Percentiles rank a stretch among this genome's conserved stretches.
phyloP scores from a whole-genome alignment of 2,113 vertebrate species.

The Megaptera novaeangliae region DNA sequence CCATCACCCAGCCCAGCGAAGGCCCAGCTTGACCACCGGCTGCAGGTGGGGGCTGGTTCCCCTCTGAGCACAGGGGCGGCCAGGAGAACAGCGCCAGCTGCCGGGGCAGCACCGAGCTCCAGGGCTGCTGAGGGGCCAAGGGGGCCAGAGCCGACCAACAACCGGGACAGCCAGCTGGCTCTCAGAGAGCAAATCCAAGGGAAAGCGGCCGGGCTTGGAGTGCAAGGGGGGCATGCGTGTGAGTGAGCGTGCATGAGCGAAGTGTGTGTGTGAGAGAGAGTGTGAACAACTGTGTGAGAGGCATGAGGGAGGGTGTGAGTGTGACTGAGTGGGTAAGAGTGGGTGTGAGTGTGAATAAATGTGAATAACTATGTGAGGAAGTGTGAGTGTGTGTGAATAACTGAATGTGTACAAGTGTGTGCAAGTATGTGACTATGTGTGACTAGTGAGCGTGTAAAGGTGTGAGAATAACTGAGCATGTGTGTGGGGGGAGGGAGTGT shows the following conservation, averaged over 20 bases:
- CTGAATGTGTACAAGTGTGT: neutral
- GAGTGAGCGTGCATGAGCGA: neutral
- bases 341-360: no score
- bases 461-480: neutral
- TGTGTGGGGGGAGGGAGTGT: no score
- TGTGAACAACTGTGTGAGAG: neutral
- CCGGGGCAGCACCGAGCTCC: accelerated
- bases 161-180: neutral
- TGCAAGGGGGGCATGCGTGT: no score
- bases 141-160: no score
- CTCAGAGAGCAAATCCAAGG: neutral
- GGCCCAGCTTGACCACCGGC: no score
- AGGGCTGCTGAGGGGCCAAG: neutral
- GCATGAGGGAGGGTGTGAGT: neutral
- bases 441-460: no score
- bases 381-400: neutral
- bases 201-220: neutral
- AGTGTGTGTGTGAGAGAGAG: neutral
- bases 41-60: no score
- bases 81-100: neutral
- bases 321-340: neutral
- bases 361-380: neutral
- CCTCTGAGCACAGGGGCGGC: neutral
- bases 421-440: neutral
- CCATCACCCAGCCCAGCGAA: neutral